phyloP scores from a whole-genome alignment of 1,140 invertebrate genomes.

The Zophobas atratus region DNA sequence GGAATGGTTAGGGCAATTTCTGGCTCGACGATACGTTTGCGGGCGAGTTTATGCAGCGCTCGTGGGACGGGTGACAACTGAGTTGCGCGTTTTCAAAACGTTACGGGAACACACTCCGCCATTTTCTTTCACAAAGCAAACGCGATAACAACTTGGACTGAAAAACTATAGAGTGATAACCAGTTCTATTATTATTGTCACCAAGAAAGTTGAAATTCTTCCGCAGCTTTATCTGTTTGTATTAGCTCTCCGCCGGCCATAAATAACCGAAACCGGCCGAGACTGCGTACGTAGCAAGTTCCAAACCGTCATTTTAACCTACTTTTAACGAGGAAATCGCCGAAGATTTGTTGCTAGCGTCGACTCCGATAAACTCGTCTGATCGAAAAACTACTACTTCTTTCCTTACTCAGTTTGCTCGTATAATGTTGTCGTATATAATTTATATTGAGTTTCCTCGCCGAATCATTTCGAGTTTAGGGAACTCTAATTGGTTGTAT shows the following conservation, averaged over 20 bases:
- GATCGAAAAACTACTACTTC: constrained; percentile 37
- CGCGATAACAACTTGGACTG: too few species aligned
- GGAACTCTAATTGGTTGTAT: constrained; percentile 37
- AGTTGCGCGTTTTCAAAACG: too few species aligned
- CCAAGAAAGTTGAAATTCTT: too few species aligned
- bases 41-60: too few species aligned
- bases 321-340: constrained; percentile 25
- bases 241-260: not conserved
- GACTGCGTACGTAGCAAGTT: constrained; percentile 13
- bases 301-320: constrained; percentile 10
- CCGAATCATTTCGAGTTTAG: constrained; percentile 21
- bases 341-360: constrained; percentile 28
- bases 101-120: too few species aligned
- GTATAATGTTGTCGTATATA: constrained; percentile 36
- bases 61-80: too few species aligned
- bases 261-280: not conserved
- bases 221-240: too few species aligned
- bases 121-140: too few species aligned
- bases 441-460: constrained; percentile 37
- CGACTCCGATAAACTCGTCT: constrained; percentile 20
- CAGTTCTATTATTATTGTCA: too few species aligned
- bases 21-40: too few species aligned
- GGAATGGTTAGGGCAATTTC: too few species aligned
- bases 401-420: constrained; percentile 27
- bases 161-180: too few species aligned